A percentile compares a stretch with the other conserved stretches of the same genome.
Evolutionary conservation across 2,113 vertebrate species (phyloP).

Genomic region (Xerus inauris): DNA sequence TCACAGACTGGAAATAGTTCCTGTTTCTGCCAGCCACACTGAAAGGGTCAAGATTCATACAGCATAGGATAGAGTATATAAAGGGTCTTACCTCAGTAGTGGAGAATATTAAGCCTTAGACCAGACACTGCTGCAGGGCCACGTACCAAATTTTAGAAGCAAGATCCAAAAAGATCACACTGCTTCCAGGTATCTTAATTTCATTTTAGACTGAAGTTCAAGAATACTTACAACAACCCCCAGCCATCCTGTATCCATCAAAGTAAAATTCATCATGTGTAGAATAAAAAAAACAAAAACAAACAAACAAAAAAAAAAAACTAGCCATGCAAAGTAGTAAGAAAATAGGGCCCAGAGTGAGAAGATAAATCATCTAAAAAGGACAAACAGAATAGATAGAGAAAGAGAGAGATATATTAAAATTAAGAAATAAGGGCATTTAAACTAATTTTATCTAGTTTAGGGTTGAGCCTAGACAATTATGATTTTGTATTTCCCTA

Average conservation of each 20-base stretch:
- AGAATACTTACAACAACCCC: background rate
- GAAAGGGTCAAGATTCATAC: background rate
- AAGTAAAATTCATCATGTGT: conserved; percentile 22
- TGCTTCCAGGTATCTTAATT: background rate
- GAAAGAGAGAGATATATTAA: background rate
- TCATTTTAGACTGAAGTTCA: background rate
- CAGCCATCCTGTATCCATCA: background rate
- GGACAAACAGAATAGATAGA: background rate
- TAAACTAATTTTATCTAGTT: background rate
- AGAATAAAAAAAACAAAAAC: background rate
- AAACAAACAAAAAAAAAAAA: background rate
- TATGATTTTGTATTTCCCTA: too few species aligned
- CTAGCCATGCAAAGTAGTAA: background rate
- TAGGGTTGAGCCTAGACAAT: background rate
- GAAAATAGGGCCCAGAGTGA: background rate
- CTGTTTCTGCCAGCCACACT: background rate
- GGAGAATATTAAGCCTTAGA: background rate
- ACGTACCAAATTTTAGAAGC: background rate
- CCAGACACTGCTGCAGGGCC: background rate
- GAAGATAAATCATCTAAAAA: background rate
- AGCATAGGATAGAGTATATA: background rate
- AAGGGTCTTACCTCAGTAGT: background rate
- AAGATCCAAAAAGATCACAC: background rate
- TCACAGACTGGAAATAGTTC: background rate
- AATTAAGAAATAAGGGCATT: conserved; percentile 19